Evolutionary conservation across 2,888 invertebrate species (phyloP).

Genomic region (Parasteatoda lunata): DNA sequence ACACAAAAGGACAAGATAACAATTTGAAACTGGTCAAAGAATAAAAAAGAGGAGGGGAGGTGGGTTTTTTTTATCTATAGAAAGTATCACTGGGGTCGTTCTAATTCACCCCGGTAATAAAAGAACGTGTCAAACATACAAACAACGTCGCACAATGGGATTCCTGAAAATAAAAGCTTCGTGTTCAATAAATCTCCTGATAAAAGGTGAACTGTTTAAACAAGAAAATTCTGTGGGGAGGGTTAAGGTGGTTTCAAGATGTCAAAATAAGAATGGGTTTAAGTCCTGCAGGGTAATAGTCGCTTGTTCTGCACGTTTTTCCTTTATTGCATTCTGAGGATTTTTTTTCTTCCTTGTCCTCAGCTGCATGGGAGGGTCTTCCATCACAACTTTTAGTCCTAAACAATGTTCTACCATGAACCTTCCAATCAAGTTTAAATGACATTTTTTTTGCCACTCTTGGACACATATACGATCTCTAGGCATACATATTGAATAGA

Average conservation of each 20-base stretch:
- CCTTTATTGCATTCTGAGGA: too few relatives aligned
- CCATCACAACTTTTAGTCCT: too few relatives aligned
- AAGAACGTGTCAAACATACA: constrained; percentile 5
- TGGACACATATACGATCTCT: too few relatives aligned
- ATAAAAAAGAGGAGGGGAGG: not conserved
- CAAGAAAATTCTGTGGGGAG: not conserved
- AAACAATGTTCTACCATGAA: too few relatives aligned
- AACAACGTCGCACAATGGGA: not conserved
- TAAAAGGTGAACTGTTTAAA: not conserved
- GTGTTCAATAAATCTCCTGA: not conserved
- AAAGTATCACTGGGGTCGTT: not conserved
- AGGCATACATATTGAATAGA: too few relatives aligned
- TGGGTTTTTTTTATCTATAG: not conserved
- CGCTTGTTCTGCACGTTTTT: not conserved
- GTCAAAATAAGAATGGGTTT: constrained; percentile 5
- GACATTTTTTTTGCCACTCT: too few relatives aligned
- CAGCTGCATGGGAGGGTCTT: too few relatives aligned
- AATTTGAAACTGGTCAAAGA: too few relatives aligned
- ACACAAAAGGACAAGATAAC: not conserved
- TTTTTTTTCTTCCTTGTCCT: too few relatives aligned
- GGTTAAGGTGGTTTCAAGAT: not conserved
- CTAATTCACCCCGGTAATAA: not conserved
- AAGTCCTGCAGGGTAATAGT: not conserved
- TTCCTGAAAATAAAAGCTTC: not conserved
- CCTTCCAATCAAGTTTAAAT: too few relatives aligned